Conservation (phyloP, 2,888 invertebrate genomes). For the Phytoseiulus persimilis region DNA sequence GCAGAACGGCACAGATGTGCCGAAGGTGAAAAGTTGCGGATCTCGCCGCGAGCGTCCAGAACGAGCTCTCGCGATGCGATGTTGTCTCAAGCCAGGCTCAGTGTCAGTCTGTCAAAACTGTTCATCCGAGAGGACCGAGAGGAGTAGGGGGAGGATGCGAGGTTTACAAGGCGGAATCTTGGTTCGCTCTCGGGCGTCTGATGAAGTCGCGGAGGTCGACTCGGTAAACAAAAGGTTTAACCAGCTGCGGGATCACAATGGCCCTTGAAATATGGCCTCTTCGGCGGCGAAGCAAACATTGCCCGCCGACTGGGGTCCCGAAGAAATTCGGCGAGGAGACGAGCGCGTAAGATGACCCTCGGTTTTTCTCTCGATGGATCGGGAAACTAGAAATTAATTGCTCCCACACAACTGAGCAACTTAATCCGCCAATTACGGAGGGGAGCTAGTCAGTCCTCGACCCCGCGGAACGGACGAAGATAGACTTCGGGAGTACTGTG, state of each 20-base stretch:
- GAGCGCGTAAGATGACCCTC: not conserved
- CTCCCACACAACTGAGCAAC: not conserved
- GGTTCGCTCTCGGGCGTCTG: slow-evolving; percentile 11
- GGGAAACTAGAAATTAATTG: not conserved
- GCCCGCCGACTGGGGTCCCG: not conserved
- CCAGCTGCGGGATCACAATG: slow-evolving; percentile 32
- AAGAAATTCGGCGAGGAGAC: not conserved
- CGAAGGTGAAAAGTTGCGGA: too few species aligned
- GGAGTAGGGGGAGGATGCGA: not conserved
- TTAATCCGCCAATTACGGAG: not conserved
- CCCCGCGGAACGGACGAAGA: not conserved
- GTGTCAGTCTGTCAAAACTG: not conserved
- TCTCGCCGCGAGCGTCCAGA: too few species aligned
- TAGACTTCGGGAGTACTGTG: not conserved
- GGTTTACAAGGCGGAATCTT: not conserved
- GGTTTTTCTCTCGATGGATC: not conserved
- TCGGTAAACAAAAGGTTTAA: slow-evolving; percentile 38
- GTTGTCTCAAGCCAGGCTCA: not conserved
- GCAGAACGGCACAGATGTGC: too few species aligned
- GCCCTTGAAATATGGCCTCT: slow-evolving; percentile 37
- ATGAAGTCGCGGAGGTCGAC: slow-evolving; percentile 26
- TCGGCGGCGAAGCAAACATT: not conserved
- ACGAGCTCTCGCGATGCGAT: not conserved
- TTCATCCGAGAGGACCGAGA: not conserved
- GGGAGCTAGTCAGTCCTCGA: not conserved